Base-by-base conservation (phyloP, 2,888 invertebrate species). In the Coelinius sp. region DNA sequence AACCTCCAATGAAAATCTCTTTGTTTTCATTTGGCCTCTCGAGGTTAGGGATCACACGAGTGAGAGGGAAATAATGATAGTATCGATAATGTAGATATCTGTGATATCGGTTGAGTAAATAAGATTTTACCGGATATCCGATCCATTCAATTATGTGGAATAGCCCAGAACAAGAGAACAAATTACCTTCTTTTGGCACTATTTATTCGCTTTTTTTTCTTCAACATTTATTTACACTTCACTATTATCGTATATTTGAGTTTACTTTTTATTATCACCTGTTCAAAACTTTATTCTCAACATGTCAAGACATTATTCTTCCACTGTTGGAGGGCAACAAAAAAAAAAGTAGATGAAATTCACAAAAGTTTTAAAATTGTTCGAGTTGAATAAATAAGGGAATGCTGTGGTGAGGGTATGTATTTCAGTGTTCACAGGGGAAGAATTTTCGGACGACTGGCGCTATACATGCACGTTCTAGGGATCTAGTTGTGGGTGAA, bases 211-310 rank as follows among this genome's bases (percentile, higher is more conserved):
- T 5, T 53, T 53, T 64, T 27, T 41, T 22, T 27, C 27, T 46
- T 10, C 46, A 72, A 59, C 62, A 22, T 52, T 46, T 68, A 64
- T 38, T 31, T 68, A 31, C 59, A 64, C 62, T 64, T 67, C 73
- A 70, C 67, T 68, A 65, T 63, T 63, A 44, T 53, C 71, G 41
- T 41, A 12, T 44, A 62, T 27, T 35, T 12, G 52, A 25, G 69
- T 75, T 70, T 69, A 70, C 70, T 41, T 49, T 67, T 38, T 52
- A 10, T 56, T 25, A 38, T 20, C 53, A 56, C 41, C 31, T 62
- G 64, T 38, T 65, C 53, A 46, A 66, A 46, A 62, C 25, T 49
- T 68, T 56, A 63, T 25, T 49, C 35, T 41, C 69, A 71, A 73
- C 41, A 20, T 68, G 68, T 41, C 56, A 31, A 41, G 44, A 44